phyloP scores from a whole-genome alignment of 2,888 invertebrate genomes.

The Falcaria lacertinaria region DNA sequence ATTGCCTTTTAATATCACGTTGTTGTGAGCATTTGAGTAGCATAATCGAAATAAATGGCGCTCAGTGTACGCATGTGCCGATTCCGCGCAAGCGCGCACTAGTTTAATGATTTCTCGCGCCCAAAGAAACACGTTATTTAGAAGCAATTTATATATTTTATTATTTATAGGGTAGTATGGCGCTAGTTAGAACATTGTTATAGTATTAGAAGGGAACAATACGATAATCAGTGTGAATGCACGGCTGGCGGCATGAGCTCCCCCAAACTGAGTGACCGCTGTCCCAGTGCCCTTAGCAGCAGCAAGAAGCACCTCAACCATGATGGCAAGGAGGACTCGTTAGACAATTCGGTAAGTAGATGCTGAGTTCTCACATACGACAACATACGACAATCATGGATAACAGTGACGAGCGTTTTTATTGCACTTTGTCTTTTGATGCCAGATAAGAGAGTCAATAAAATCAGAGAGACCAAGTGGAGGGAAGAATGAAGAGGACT shows the following conservation, averaged over 20 bases:
- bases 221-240: neutral
- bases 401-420: neutral
- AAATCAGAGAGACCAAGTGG: conserved; percentile 55
- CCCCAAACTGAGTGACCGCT: conserved; percentile 66
- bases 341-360: conserved; percentile 67
- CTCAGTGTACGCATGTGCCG: conserved; percentile 25
- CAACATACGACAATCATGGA: too few relatives aligned
- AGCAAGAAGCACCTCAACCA: conserved; percentile 55
- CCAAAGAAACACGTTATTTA: conserved; percentile 12
- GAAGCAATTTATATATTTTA: neutral
- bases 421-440: conserved; percentile 7
- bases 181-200: neutral
- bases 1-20: too few relatives aligned
- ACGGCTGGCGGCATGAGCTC: conserved; percentile 51
- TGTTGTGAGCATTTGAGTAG: neutral
- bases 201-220: neutral
- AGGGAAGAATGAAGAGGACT: conserved; percentile 85
- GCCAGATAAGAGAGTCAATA: conserved; percentile 58
- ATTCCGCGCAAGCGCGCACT: conserved; percentile 36
- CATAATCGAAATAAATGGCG: conserved; percentile 4
- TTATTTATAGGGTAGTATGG: neutral
- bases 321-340: conserved; percentile 65
- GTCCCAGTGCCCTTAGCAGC: conserved; percentile 60
- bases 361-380: neutral
- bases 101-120: conserved; percentile 46